These are phyloP conservation scores for Plebejus argus DNA, from an alignment of 2,888 invertebrate species.

Conservation along the genomic window DNA sequence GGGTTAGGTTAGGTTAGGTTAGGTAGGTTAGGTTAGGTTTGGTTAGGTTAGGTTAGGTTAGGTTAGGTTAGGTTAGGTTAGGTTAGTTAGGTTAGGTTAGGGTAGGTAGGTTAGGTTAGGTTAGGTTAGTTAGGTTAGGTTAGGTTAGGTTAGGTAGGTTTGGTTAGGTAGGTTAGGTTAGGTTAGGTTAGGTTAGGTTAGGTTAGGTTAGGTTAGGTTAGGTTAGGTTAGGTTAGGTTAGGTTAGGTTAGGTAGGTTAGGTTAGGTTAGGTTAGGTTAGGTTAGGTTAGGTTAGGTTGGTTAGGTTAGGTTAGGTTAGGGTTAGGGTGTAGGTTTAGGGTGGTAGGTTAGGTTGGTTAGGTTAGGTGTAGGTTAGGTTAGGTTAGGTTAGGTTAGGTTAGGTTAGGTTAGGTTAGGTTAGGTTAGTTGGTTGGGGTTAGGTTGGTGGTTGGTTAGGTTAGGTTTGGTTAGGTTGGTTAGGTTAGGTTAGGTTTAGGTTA, in stretches of 20 bases:
- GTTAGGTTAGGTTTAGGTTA: too few relatives aligned
- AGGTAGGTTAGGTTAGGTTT: conserved; percentile 36
- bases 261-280: too few relatives aligned
- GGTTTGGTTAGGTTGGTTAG: conserved; percentile 35
- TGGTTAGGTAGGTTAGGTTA: conserved; percentile 16
- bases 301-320: too few relatives aligned
- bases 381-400: conserved; percentile 36
- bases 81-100: conserved; percentile 38
- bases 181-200: conserved; percentile 39
- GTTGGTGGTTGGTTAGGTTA: conserved; percentile 37
- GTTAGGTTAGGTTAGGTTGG: too few relatives aligned
- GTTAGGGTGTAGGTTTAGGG: too few relatives aligned
- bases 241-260: too few relatives aligned
- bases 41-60: conserved; percentile 27
- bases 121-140: conserved; percentile 40
- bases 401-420: conserved; percentile 38
- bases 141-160: conserved; percentile 38
- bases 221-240: conserved; percentile 38
- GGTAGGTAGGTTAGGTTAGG: conserved; percentile 39
- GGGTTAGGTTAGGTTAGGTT: too few relatives aligned
- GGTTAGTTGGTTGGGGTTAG: too few relatives aligned
- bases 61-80: conserved; percentile 37
- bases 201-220: conserved; percentile 37
- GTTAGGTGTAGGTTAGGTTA: too few relatives aligned
- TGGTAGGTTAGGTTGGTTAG: conserved; percentile 32